A percentile compares a stretch with the other conserved stretches of the same genome.
These are phyloP conservation scores for Drosophila ercepeae DNA, from an alignment of 1,140 invertebrate species.

Conservation along the genomic window DNA sequence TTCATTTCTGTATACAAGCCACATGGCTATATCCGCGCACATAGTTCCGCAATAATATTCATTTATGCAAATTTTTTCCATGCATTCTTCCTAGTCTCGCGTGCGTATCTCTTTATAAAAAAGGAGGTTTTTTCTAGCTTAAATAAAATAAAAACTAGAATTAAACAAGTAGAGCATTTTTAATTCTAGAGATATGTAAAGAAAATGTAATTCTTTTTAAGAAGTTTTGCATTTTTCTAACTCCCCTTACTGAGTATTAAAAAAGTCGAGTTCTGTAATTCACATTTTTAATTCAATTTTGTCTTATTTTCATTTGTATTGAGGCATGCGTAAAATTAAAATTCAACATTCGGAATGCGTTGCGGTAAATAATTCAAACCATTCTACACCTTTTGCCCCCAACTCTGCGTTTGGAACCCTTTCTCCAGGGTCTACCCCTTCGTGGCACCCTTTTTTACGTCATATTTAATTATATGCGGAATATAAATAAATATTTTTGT, in stretches of 20 bases:
- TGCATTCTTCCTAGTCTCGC: conserved; percentile 47
- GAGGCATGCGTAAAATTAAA: conserved; percentile 48
- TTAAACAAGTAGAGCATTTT: background rate
- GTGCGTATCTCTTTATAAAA: background rate
- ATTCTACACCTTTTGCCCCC: background rate
- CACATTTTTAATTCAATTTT: conserved; percentile 5
- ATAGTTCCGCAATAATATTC: conserved; percentile 77
- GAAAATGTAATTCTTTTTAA: too few species aligned
- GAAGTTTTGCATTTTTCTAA: too few species aligned
- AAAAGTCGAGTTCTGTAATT: background rate
- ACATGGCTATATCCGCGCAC: conserved; percentile 28
- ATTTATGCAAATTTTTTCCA: conserved; percentile 71
- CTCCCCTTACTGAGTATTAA: background rate
- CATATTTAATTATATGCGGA: conserved; percentile 55
- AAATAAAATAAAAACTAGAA: background rate
- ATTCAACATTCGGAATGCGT: conserved; percentile 41
- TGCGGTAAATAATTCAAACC: conserved; percentile 39
- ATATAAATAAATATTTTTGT: conserved; percentile 48
- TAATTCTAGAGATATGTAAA: too few species aligned
- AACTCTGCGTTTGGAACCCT: background rate
- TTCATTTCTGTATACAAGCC: conserved; percentile 16
- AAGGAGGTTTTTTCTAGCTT: background rate
- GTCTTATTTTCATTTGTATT: conserved; percentile 35
- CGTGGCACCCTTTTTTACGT: conserved; percentile 38
- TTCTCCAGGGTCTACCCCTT: background rate